Evolutionary conservation across 2,888 invertebrate species (phyloP).

Genomic region (Gryllus longicercus): DNA sequence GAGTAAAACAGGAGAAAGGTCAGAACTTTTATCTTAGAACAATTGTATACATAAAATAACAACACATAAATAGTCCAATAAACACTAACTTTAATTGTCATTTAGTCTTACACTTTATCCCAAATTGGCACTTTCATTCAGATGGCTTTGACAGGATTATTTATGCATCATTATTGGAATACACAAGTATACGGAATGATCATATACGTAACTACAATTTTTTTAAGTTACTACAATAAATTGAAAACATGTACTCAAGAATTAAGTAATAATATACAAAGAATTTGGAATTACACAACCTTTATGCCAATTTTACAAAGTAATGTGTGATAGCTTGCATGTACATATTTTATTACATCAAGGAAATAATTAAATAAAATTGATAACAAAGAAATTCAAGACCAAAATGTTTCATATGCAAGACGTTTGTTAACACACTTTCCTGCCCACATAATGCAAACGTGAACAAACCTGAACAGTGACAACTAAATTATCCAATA

Average conservation of each 20-base stretch:
- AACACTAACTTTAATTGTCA: slow-evolving; percentile 17
- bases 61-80: not conserved
- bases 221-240: not conserved
- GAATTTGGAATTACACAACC: too few species aligned
- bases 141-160: slow-evolving; percentile 10
- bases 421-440: too few species aligned
- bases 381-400: not conserved
- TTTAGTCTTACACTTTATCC: slow-evolving; percentile 8
- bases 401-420: not conserved
- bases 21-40: too few species aligned
- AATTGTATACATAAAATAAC: too few species aligned
- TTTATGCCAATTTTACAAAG: too few species aligned
- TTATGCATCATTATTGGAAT: not conserved
- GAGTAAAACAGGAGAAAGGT: too few species aligned
- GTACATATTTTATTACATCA: not conserved
- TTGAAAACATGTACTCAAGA: not conserved
- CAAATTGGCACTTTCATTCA: slow-evolving; percentile 17
- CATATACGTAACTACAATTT: not conserved
- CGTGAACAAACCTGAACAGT: not conserved
- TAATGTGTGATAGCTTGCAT: too few species aligned
- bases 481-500: not conserved
- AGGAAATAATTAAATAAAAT: not conserved
- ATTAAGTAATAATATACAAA: too few species aligned
- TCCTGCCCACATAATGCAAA: not conserved
- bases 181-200: not conserved